Evolutionary conservation across 1,140 invertebrate species (phyloP).

Genomic region (Drosophila baimaii): DNA sequence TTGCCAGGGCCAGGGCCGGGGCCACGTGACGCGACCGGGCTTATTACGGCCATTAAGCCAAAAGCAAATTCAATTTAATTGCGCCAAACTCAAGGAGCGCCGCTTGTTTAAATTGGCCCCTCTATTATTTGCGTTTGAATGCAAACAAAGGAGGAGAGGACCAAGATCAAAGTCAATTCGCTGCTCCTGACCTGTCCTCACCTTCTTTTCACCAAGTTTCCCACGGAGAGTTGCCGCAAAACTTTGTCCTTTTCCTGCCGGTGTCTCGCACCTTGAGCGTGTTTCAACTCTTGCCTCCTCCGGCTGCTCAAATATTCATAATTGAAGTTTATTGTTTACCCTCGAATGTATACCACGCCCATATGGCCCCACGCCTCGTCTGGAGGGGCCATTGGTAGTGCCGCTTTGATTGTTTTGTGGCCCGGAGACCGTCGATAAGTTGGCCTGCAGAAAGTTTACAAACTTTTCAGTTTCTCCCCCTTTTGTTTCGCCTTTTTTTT

Average conservation of each 20-base stretch:
- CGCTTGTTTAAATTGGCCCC: conserved; percentile 44
- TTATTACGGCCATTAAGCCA: conserved; percentile 75
- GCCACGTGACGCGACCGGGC: conserved; percentile 19
- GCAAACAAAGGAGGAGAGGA: conserved; percentile 55
- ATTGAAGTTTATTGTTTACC: conserved; percentile 78
- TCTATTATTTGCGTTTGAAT: conserved; percentile 69
- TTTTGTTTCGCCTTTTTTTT: conserved; percentile 22
- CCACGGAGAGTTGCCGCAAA: conserved; percentile 42
- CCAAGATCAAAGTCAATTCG: conserved; percentile 77
- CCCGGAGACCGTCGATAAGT: conserved; percentile 49
- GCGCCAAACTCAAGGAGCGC: conserved; percentile 35
- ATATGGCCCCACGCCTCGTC: not conserved
- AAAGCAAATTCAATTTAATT: conserved; percentile 71
- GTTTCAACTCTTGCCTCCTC: conserved; percentile 39
- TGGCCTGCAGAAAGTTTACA: conserved; percentile 48
- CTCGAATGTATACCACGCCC: conserved; percentile 44
- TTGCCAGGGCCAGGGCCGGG: too few species aligned
- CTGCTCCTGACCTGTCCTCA: conserved; percentile 67
- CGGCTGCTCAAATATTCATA: conserved; percentile 72
- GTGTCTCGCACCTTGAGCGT: conserved; percentile 32
- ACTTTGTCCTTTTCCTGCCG: conserved; percentile 70
- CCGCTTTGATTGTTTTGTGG: conserved; percentile 74
- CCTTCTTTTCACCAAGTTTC: conserved; percentile 57
- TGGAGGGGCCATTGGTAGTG: conserved; percentile 37
- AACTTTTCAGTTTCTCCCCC: conserved; percentile 39